phyloP scores from a whole-genome alignment of 1,140 invertebrate species.

The Campoletis sonorensis region DNA sequence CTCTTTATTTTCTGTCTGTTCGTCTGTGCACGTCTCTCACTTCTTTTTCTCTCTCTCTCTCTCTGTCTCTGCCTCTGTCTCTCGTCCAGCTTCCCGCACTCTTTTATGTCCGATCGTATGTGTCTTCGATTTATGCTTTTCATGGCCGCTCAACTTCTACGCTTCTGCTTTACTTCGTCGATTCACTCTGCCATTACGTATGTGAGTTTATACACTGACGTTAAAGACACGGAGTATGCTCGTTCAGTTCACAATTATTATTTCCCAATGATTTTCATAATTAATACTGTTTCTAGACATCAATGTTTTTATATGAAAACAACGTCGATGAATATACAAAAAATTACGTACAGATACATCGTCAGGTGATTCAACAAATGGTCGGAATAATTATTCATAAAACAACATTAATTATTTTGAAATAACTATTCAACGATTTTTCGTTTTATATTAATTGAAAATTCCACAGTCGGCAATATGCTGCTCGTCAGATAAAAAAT shows the following conservation, averaged over 20 bases:
- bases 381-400: too few species aligned
- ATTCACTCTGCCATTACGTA: background rate
- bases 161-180: constrained; percentile 11
- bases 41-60: constrained; percentile 43
- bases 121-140: constrained; percentile 38
- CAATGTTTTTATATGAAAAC: background rate
- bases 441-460: too few species aligned
- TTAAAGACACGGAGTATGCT: background rate
- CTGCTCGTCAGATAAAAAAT: too few species aligned
- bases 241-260: too few species aligned
- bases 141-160: constrained; percentile 25
- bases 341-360: too few species aligned
- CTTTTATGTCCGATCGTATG: constrained; percentile 23
- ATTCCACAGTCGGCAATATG: too few species aligned
- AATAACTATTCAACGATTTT: too few species aligned
- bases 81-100: constrained; percentile 40
- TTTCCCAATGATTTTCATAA: too few species aligned
- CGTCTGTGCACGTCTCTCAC: background rate
- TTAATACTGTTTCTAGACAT: background rate
- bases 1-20: constrained; percentile 3
- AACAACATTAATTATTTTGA: too few species aligned
- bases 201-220: background rate
- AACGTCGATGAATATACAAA: too few species aligned
- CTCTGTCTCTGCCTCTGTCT: constrained; percentile 41
- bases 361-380: too few species aligned